These are phyloP conservation scores for Stenolophus ochropezus DNA, from an alignment of 2,888 invertebrate species.

Conservation along the genomic window DNA sequence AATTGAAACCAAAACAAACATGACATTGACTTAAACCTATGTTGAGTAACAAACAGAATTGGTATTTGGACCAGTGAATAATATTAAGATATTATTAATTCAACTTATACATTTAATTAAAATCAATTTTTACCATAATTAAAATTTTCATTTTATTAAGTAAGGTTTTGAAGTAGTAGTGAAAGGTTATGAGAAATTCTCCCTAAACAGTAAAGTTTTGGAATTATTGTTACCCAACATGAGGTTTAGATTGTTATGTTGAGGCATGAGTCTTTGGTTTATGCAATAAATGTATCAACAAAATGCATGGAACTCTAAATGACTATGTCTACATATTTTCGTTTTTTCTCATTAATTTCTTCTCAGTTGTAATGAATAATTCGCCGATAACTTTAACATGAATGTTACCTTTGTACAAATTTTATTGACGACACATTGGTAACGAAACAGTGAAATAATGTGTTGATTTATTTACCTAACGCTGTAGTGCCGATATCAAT, in stretches of 20 bases:
- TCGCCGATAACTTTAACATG: constrained; percentile 44
- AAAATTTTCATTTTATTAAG: not conserved
- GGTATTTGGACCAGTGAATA: not conserved
- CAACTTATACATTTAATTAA: not conserved
- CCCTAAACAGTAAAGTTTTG: not conserved
- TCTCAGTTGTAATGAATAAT: constrained; percentile 30
- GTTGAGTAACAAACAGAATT: constrained; percentile 51
- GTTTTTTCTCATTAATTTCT: constrained; percentile 41
- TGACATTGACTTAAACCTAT: constrained; percentile 56
- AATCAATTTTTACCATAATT: not conserved
- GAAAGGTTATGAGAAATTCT: not conserved
- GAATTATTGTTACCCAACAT: not conserved
- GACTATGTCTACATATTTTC: constrained; percentile 40
- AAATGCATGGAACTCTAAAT: constrained; percentile 45
- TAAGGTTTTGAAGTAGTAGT: not conserved
- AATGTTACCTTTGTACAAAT: constrained; percentile 36
- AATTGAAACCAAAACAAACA: constrained; percentile 61
- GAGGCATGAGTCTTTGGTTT: constrained; percentile 52
- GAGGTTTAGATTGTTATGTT: constrained; percentile 38
- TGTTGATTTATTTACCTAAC: constrained; percentile 64
- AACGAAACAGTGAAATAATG: constrained; percentile 58
- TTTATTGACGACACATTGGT: constrained; percentile 52
- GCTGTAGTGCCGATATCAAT: constrained; percentile 74
- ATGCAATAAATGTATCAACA: constrained; percentile 2
- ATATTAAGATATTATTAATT: not conserved